These are phyloP conservation scores for Chitala chitala DNA, from an alignment of 2,113 vertebrate genomes.

Conservation along the genomic window DNA sequence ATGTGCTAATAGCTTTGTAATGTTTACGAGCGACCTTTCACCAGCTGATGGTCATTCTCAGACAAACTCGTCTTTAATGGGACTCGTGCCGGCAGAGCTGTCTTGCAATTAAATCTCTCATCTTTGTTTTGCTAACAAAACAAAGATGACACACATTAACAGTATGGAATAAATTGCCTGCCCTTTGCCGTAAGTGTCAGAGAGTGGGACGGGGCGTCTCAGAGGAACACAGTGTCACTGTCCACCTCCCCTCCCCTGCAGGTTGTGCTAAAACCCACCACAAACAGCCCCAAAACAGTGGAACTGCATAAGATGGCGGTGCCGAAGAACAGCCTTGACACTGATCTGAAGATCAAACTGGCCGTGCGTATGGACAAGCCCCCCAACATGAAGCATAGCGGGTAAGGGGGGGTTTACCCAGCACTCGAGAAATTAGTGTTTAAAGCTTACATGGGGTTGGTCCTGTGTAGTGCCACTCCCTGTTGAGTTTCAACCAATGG, in stretches of 20 bases:
- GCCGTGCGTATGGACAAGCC: slow-evolving; percentile 96
- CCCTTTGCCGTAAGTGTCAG: too few species aligned
- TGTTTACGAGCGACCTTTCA: background rate
- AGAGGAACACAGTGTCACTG: background rate
- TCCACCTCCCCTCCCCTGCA: slow-evolving; percentile 47
- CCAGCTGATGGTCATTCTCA: background rate
- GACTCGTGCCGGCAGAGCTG: slow-evolving; percentile 3
- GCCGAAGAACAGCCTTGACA: slow-evolving; percentile 89
- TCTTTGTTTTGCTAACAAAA: background rate
- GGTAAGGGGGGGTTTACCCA: slow-evolving; percentile 62
- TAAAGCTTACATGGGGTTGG: too few species aligned
- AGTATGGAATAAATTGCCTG: too few species aligned
- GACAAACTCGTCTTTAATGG: background rate
- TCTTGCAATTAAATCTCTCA: too few species aligned
- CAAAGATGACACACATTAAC: too few species aligned
- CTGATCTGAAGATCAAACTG: slow-evolving; percentile 87
- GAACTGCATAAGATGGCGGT: slow-evolving; percentile 89
- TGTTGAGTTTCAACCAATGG: too few species aligned
- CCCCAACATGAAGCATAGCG: slow-evolving; percentile 94
- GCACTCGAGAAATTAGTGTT: slow-evolving; percentile 24
- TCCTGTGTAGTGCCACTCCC: too few species aligned
- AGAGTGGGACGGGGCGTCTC: slow-evolving; percentile 13
- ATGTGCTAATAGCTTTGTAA: background rate
- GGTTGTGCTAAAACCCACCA: slow-evolving; percentile 87
- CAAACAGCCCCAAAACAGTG: slow-evolving; percentile 81